These are phyloP conservation scores for Phodopus roborovskii DNA, from an alignment of 2,113 vertebrate species.

Conservation along the genomic window DNA sequence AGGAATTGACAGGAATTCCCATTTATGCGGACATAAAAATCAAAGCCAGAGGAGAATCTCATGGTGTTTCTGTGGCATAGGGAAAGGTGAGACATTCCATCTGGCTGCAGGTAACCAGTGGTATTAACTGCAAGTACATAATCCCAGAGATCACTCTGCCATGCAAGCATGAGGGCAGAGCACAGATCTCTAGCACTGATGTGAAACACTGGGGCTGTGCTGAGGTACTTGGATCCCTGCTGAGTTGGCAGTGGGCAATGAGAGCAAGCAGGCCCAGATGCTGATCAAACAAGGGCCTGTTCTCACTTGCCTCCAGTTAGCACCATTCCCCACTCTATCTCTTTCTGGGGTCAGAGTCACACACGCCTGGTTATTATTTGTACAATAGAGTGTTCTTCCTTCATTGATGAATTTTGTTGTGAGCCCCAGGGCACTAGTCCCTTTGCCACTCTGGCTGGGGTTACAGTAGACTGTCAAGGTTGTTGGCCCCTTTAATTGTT, in stretches of 20 bases:
- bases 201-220: neutral
- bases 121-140: neutral
- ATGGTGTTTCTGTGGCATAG: rapidly evolving
- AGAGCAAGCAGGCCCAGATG: neutral
- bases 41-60: neutral
- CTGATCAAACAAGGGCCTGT: too few species aligned
- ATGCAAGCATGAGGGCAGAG: neutral
- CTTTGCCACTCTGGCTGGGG: neutral
- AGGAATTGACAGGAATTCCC: neutral
- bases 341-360: neutral
- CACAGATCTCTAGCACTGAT: neutral
- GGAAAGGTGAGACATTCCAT: neutral
- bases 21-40: neutral
- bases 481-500: neutral
- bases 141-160: neutral
- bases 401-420: neutral
- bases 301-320: neutral
- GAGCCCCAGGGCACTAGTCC: neutral
- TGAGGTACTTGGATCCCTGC: too few species aligned
- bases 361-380: neutral
- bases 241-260: too few species aligned
- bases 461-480: neutral
- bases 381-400: neutral
- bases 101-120: neutral
- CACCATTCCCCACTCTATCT: neutral